phyloP scores from a whole-genome alignment of 2,888 invertebrate species.

The Venusia cambrica region DNA sequence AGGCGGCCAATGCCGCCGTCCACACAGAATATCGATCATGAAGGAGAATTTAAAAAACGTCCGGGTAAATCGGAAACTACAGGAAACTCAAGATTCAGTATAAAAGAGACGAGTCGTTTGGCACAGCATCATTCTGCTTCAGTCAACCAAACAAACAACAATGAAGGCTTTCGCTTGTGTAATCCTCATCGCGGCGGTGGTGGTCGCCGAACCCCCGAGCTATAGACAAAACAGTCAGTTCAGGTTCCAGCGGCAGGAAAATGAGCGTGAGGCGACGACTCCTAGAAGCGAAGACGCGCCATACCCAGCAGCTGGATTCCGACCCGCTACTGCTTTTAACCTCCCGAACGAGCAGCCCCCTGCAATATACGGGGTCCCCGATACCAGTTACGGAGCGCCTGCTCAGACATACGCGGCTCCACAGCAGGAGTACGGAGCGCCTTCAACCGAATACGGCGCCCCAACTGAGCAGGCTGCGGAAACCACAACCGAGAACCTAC shows the following conservation, averaged over 20 bases:
- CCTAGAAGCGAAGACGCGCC: slow-evolving; percentile 47
- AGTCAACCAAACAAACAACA: slow-evolving; percentile 51
- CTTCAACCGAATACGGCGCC: slow-evolving; percentile 31
- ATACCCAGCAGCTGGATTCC: slow-evolving; percentile 63
- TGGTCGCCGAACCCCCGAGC: slow-evolving; percentile 58
- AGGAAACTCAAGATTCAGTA: slow-evolving; percentile 49
- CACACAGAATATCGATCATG: slow-evolving; percentile 69
- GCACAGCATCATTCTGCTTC: slow-evolving; percentile 66
- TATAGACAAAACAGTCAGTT: slow-evolving; percentile 52
- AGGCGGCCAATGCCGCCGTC: slow-evolving; percentile 72
- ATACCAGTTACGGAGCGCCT: slow-evolving; percentile 66
- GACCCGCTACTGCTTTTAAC: slow-evolving; percentile 57
- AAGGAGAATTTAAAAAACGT: slow-evolving; percentile 55
- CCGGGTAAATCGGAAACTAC: slow-evolving; percentile 63
- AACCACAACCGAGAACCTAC: slow-evolving; percentile 23
- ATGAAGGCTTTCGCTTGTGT: slow-evolving; percentile 63
- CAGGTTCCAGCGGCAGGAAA: slow-evolving; percentile 55
- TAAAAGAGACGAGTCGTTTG: slow-evolving; percentile 48
- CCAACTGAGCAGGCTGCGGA: too few species aligned
- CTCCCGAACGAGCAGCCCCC: slow-evolving; percentile 63
- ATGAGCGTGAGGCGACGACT: slow-evolving; percentile 40
- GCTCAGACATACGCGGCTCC: slow-evolving; percentile 51
- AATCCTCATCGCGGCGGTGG: slow-evolving; percentile 53
- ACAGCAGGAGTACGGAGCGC: slow-evolving; percentile 47
- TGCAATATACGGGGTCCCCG: slow-evolving; percentile 63